Percentiles rank a stretch among this genome's conserved stretches.
These are phyloP conservation scores for Miichthys miiuy DNA, from an alignment of 2,797 vertebrate genomes.

Conservation along the genomic window DNA sequence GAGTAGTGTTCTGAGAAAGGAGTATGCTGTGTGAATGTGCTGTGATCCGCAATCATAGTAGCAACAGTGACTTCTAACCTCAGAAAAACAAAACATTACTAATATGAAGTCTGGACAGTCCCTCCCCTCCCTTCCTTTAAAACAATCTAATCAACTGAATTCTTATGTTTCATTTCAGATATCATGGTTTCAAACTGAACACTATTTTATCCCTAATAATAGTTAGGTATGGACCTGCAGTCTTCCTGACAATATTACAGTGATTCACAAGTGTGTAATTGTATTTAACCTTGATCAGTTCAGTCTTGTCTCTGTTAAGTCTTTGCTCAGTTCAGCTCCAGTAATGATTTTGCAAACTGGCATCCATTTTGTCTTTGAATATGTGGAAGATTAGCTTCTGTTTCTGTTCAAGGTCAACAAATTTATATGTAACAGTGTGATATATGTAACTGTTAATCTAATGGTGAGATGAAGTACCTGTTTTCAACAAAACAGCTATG, in stretches of 20 bases:
- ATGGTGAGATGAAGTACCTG: background rate
- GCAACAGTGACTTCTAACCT: background rate
- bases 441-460: background rate
- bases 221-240: background rate
- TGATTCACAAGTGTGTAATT: constrained; percentile 63
- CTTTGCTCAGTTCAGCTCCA: constrained; percentile 11
- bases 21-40: background rate
- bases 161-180: background rate
- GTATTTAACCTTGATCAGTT: constrained; percentile 40
- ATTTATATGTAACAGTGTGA: background rate
- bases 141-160: background rate
- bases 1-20: background rate
- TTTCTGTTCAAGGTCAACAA: background rate
- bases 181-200: background rate
- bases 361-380: background rate
- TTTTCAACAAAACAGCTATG: background rate
- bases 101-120: background rate
- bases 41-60: background rate
- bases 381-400: background rate
- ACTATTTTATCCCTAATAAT: background rate
- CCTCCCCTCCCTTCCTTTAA: too few species aligned
- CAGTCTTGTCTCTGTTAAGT: constrained; percentile 15
- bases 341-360: background rate
- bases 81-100: too few species aligned
- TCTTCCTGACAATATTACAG: constrained; percentile 53